Base-by-base conservation (phyloP, 1,140 invertebrate genomes). In the Drosophila neocordata region DNA sequence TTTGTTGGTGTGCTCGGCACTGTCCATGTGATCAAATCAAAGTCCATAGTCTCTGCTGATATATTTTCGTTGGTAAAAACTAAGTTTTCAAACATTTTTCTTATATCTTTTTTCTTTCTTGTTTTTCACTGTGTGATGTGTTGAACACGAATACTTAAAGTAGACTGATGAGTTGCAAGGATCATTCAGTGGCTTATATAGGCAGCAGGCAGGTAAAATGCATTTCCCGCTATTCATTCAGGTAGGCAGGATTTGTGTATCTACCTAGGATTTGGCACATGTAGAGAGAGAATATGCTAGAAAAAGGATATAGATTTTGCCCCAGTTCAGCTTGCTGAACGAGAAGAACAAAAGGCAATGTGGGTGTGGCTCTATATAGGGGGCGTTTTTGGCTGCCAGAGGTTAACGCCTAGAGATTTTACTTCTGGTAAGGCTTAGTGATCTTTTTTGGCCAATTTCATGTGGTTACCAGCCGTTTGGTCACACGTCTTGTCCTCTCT, bases 81-180 rank as follows among this genome's bases (percentile, higher is more conserved):
- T 55, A 90, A 73, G 61, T 90, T 75, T 7, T 81, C 69, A 70
- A 90, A 90, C 88, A 90, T 90, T 72, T 88, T 76, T 20, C 6
- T 53, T n/a, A n/a, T n/a, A n/a, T n/a, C n/a, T n/a, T n/a, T n/a
- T n/a, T 22, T 22, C 4, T 44, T 58, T 70, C 22, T 48, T n/a
- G 3, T 41, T 24, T 7, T 56, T 24, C 59, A 18, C 56, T 22
- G 52, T 11, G 12, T 22, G 34, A 57, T 78, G 83, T 88, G 82
- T 82, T 88, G 79, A 73, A 89, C 83, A 88, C 83, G 56, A 89
- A 71, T 83, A 79, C 79, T 88, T 79, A 12, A 7, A 83, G 76
- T 74, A 83, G 65, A 88, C 84, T 88, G 84, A 79, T 52, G 65
- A 15, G 31, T 6, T 12, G 1, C 4, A 24, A 35, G 11, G 6